A percentile compares a stretch with the other conserved stretches of the same genome.
phyloP scores from a whole-genome alignment of 2,113 vertebrate species.

The Anolis carolinensis region DNA sequence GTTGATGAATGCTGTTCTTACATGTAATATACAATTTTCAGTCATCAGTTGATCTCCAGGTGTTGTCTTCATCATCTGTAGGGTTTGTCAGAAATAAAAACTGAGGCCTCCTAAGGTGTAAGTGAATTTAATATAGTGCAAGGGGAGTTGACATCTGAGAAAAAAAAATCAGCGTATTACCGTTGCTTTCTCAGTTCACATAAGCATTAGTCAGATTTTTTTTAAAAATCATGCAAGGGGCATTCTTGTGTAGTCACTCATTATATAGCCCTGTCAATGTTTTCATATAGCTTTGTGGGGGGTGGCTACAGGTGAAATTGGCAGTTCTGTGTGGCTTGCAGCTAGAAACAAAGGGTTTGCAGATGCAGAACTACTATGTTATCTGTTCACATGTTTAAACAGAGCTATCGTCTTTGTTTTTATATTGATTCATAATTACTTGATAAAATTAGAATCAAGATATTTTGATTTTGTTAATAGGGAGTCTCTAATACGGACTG shows the following conservation, averaged over 20 bases:
- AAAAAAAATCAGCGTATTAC: background rate
- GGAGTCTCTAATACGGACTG: slow-evolving; percentile 96
- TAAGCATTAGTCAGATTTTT: background rate
- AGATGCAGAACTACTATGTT: background rate
- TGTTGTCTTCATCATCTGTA: background rate
- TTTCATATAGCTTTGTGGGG: background rate
- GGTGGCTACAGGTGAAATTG: background rate
- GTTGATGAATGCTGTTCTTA: background rate
- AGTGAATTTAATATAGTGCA: too few relatives aligned
- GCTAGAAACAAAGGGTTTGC: background rate
- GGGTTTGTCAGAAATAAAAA: background rate
- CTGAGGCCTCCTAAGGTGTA: background rate
- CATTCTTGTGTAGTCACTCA: background rate
- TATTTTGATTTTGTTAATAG: slow-evolving; percentile 71
- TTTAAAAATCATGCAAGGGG: background rate
- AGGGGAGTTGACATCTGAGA: too few relatives aligned
- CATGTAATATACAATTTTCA: background rate
- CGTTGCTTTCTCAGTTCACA: background rate
- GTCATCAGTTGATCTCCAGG: background rate
- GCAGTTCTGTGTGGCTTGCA: background rate
- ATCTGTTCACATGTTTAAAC: background rate
- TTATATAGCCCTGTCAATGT: background rate
- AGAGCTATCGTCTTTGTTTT: background rate
- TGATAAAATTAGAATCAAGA: slow-evolving; percentile 52
- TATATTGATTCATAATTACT: slow-evolving; percentile 21